Evolutionary conservation across 2,113 vertebrate species (phyloP).

Genomic region (Eubucco bourcierii): DNA sequence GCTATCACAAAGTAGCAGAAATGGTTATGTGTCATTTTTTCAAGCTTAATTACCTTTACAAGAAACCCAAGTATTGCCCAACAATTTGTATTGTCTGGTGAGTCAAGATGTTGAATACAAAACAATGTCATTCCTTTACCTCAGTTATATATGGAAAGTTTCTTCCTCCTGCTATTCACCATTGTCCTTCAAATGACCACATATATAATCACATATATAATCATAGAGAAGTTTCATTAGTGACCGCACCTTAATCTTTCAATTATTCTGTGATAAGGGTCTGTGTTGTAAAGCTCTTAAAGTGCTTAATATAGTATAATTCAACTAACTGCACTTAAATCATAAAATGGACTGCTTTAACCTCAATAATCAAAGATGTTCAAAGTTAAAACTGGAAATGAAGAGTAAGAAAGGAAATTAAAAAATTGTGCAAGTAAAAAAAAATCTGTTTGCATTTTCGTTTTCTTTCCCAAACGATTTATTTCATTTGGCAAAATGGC

Average conservation of each 20-base stretch:
- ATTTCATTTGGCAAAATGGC: background rate
- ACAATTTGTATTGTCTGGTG: background rate
- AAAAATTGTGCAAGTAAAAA: background rate
- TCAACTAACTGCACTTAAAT: background rate
- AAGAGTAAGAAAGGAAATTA: background rate
- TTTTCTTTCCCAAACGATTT: background rate
- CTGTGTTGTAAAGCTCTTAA: background rate
- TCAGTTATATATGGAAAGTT: background rate
- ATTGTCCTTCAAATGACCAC: background rate
- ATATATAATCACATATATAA: background rate
- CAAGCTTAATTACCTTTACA: background rate
- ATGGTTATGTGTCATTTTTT: background rate
- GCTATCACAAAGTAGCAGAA: background rate
- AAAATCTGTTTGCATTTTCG: background rate
- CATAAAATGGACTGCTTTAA: background rate
- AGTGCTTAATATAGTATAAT: background rate
- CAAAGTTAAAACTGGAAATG: background rate
- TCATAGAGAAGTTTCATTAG: background rate
- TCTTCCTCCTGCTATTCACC: background rate
- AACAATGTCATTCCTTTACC: background rate
- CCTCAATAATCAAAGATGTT: background rate
- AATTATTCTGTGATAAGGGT: conserved; percentile 15
- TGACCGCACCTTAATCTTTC: background rate
- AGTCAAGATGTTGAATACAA: background rate
- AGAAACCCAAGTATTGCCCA: background rate